Base-by-base conservation (phyloP, 2,797 vertebrate species). In the Xyrichtys novacula region DNA sequence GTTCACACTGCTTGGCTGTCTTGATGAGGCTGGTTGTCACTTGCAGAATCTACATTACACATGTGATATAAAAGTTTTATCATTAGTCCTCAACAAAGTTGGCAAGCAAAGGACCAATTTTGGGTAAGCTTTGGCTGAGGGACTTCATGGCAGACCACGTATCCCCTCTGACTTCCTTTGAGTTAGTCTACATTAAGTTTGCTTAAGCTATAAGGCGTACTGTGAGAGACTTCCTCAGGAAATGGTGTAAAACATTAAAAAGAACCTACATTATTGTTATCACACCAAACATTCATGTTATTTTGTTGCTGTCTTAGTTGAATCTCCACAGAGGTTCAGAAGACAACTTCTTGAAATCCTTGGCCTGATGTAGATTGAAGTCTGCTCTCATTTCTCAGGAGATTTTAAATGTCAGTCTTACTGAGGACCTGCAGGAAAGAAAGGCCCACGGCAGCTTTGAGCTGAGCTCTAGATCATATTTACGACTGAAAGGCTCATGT, bases 41-140 rank as follows among this genome's bases (percentile, higher is more conserved):
- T n/a, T n/a, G n/a, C n/a, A n/a, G n/a, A n/a, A n/a, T n/a, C n/a
- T 91, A 91, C 93, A 92, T 92, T 87, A 89, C n/a, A n/a, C n/a
- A n/a, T 74, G 67, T 53, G 81, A 40, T 32, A 68, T 62, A 78
- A 47, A 62, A 79, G 86, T 88, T 91, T 84, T 80, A 92, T 92
- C 87, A 89, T 89, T 81, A 56, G 54, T 77, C 47, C 83, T 52
- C 38, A 19, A 20, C 57, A 85, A 83, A 87, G 89, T 93, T 90
- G 90, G 74, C 49, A 34, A 78, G 71, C 84, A 84, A 87, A 76
- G 84, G 74, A 85, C 85, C 86, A 78, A 91, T 92, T 92, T 87
- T 82, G n/a, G n/a, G n/a, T n/a, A n/a, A n/a, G 17, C 55, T 56
- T 58, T 74, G 83, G 85, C 82, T 81, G 56, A 73, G 64, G 76